Conservation (phyloP, 2,888 invertebrate genomes). For the Hemithea aestivaria region DNA sequence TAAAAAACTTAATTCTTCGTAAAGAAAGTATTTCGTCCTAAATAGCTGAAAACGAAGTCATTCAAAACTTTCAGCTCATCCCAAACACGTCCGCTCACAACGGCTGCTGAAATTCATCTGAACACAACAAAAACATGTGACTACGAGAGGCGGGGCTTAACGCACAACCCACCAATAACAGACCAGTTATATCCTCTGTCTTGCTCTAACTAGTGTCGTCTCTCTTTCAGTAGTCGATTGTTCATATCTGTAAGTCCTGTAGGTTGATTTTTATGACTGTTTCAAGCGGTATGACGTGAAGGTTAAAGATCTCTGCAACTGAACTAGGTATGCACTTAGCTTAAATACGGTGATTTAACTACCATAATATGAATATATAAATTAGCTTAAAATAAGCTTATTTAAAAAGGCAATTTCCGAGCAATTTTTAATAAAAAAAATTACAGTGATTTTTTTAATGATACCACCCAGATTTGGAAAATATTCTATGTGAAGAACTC, state of each 20-base stretch:
- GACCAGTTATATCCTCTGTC: constrained; percentile 21
- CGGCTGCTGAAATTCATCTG: constrained; percentile 48
- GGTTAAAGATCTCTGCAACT: no score
- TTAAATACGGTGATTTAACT: no score
- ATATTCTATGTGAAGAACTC: no score
- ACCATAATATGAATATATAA: no score
- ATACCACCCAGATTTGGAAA: no score
- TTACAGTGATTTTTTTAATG: no score
- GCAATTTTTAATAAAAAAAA: no score
- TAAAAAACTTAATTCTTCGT: constrained; percentile 1
- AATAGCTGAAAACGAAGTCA: constrained; percentile 38
- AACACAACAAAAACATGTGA: constrained; percentile 63
- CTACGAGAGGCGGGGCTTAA: constrained; percentile 44
- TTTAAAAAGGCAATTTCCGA: no score
- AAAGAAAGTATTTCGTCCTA: background rate
- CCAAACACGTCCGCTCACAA: constrained; percentile 40
- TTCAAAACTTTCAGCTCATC: constrained; percentile 41
- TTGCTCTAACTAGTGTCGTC: constrained; percentile 34
- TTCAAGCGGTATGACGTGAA: no score
- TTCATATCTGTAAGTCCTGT: constrained; percentile 59
- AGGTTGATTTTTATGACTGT: constrained; percentile 65
- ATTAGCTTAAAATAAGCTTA: no score
- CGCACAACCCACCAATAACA: constrained; percentile 36
- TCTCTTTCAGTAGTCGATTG: constrained; percentile 56
- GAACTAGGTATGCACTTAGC: no score